Percentiles rank a stretch among this genome's conserved stretches.
These are phyloP conservation scores for Mohoua ochrocephala DNA, from an alignment of 2,113 vertebrate genomes.

Conservation along the genomic window DNA sequence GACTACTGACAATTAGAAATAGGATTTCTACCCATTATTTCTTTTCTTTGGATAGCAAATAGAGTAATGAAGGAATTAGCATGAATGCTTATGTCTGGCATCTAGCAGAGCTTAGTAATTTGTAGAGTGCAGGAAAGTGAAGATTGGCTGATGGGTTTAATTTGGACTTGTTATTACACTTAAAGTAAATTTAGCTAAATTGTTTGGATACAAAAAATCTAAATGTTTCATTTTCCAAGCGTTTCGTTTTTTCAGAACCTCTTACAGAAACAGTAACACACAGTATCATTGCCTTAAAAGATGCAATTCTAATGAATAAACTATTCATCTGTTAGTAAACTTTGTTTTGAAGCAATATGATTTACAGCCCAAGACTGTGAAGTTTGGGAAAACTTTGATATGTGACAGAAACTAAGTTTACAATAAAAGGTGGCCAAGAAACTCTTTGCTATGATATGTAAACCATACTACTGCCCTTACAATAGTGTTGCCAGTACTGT, in stretches of 20 bases:
- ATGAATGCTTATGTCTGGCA: not conserved
- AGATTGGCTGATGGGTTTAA: constrained; percentile 30
- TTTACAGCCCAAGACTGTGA: not conserved
- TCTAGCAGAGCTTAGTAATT: constrained; percentile 12
- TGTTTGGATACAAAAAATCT: constrained; percentile 4
- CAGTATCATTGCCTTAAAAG: not conserved
- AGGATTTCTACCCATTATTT: not conserved
- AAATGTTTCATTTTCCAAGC: not conserved
- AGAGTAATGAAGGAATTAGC: constrained; percentile 16
- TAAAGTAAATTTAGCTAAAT: constrained; percentile 34
- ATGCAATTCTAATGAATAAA: not conserved
- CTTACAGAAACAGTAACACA: not conserved
- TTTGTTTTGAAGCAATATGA: not conserved
- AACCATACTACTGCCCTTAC: not conserved
- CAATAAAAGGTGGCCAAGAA: not conserved
- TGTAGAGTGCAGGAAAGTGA: not conserved
- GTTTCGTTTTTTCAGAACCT: not conserved
- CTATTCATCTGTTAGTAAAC: not conserved
- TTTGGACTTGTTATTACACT: constrained; percentile 29
- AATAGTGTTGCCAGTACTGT: not conserved
- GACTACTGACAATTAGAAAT: not conserved
- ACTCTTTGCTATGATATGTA: not conserved
- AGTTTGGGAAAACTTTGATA: not conserved
- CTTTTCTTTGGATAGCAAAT: constrained; percentile 14
- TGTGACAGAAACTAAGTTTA: not conserved